phyloP scores from a whole-genome alignment of 2,113 vertebrate genomes.

The Psilopsiagon aymara region DNA sequence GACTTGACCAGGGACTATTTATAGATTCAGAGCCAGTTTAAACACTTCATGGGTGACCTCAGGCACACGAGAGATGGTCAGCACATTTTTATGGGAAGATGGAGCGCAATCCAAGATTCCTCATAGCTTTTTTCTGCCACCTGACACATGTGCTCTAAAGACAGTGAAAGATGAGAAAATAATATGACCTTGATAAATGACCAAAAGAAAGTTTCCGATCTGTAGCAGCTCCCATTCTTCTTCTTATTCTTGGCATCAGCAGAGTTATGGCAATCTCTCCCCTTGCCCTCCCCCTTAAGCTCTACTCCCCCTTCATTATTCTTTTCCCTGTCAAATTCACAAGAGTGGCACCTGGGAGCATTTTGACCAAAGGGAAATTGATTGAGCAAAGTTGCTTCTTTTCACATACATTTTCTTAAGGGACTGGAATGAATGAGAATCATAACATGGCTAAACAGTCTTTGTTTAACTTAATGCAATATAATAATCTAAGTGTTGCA shows the following conservation, averaged over 20 bases:
- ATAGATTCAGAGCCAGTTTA: background rate
- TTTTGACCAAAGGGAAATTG: constrained; percentile 55
- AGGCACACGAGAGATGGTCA: constrained; percentile 9
- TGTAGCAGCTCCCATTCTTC: constrained; percentile 29
- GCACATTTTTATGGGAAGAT: constrained; percentile 16
- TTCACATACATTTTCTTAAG: constrained; percentile 48
- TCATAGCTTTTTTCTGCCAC: constrained; percentile 40
- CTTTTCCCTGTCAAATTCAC: constrained; percentile 42
- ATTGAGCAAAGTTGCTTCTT: constrained; percentile 43
- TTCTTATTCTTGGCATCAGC: constrained; percentile 54
- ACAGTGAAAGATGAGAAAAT: constrained; percentile 67
- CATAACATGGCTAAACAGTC: constrained; percentile 50
- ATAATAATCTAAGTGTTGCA: constrained; percentile 72
- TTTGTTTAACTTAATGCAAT: constrained; percentile 68
- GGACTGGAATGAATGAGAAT: constrained; percentile 32
- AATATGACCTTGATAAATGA: constrained; percentile 61
- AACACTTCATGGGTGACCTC: background rate
- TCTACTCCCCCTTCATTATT: background rate
- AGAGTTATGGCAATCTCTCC: constrained; percentile 27
- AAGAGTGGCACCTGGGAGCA: constrained; percentile 39
- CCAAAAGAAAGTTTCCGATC: constrained; percentile 55
- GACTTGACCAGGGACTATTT: constrained; percentile 19
- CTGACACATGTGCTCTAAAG: constrained; percentile 24
- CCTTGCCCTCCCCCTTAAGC: background rate
- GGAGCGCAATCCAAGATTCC: background rate